Conservation (phyloP, 2,888 invertebrate species). For the Sphinx pinastri region DNA sequence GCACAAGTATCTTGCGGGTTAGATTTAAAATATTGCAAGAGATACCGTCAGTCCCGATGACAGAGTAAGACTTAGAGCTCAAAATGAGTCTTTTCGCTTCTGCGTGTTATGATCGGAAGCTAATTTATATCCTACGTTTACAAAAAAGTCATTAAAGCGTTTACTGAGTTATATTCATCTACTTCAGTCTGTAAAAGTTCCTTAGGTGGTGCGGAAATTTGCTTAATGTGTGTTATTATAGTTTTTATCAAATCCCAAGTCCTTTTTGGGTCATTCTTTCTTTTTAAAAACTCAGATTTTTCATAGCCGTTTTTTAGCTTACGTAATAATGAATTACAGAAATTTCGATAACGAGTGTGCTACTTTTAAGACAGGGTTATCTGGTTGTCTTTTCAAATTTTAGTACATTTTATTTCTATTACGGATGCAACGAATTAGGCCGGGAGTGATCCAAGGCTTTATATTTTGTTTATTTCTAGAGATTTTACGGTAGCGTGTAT, state of each 20-base stretch:
- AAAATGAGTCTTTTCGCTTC: neutral
- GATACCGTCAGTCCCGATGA: neutral
- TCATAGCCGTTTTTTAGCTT: conserved; percentile 1
- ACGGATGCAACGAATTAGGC: neutral
- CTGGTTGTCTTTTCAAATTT: neutral
- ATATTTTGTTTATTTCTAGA: neutral
- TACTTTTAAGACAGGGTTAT: neutral
- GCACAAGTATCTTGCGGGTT: neutral
- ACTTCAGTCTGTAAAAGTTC: neutral
- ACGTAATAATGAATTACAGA: neutral
- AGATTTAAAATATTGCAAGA: neutral
- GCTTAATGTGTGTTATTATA: neutral
- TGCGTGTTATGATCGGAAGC: neutral
- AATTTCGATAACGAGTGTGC: neutral
- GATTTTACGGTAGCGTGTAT: neutral
- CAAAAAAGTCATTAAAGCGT: neutral
- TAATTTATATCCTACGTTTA: neutral
- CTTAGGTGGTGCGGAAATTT: neutral
- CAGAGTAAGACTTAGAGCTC: neutral
- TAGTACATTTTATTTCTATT: too few relatives aligned
- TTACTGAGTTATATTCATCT: neutral
- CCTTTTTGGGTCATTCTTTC: neutral
- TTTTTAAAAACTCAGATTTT: neutral
- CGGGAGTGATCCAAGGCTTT: too few relatives aligned
- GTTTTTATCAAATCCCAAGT: neutral